A percentile compares a stretch with the other conserved stretches of the same genome.
These are phyloP conservation scores for Deroptyus accipitrinus DNA, from an alignment of 2,113 vertebrate species.

Conservation along the genomic window DNA sequence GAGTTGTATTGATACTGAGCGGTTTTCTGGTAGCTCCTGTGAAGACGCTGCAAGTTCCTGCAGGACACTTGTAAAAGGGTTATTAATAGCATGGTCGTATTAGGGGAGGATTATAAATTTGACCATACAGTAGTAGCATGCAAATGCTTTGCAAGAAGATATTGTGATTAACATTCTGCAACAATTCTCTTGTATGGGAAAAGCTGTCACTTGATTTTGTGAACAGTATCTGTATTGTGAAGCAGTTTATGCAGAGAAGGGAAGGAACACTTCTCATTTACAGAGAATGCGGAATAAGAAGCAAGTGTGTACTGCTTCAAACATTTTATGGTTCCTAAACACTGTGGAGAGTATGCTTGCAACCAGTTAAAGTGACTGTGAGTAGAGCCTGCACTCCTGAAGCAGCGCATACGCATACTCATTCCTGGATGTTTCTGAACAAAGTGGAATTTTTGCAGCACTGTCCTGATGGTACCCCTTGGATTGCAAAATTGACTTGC, in stretches of 20 bases:
- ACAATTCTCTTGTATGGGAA: neutral
- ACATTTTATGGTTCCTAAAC: neutral
- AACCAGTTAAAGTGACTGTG: neutral
- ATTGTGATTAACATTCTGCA: neutral
- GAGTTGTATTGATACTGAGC: rapidly evolving
- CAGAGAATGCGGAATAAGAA: neutral
- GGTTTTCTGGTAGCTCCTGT: neutral
- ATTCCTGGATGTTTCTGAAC: neutral
- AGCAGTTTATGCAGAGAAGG: neutral
- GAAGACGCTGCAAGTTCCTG: neutral
- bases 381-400: neutral
- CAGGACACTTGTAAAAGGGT: neutral
- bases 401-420: rapidly evolving
- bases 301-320: neutral
- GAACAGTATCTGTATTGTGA: neutral
- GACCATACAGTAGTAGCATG: rapidly evolving
- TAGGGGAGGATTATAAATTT: neutral
- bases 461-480: neutral
- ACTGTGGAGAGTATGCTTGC: neutral
- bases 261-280: neutral
- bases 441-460: neutral
- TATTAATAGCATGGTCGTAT: neutral
- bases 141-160: neutral
- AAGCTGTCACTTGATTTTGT: neutral
- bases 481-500: neutral